Conservation (phyloP, 1,140 invertebrate genomes). For the Drosophila dunni region DNA sequence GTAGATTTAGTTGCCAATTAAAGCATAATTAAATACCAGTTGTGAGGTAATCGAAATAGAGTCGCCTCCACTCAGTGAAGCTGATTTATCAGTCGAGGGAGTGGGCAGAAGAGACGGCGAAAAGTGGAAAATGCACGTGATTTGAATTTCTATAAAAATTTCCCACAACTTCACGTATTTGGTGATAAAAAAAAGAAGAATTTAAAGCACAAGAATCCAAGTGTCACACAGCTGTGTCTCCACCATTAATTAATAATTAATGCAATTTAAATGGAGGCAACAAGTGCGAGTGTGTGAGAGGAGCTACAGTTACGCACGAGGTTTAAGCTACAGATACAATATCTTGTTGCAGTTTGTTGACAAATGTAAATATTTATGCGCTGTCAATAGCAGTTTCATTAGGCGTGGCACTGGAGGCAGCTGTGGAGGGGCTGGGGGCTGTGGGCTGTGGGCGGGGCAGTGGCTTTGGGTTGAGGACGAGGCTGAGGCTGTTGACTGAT, state of each 20-base stretch:
- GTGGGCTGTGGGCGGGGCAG: background rate
- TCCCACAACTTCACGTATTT: background rate
- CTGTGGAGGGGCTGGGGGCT: background rate
- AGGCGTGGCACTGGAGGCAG: background rate
- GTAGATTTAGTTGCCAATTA: no score
- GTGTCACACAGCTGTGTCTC: background rate
- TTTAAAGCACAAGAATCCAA: background rate
- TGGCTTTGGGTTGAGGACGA: background rate
- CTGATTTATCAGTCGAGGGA: no score
- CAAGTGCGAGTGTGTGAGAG: background rate
- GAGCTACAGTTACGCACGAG: slow-evolving; percentile 8
- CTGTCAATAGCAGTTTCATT: slow-evolving; percentile 39
- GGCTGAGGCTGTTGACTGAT: slow-evolving; percentile 30
- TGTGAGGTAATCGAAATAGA: no score
- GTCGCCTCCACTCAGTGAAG: no score
- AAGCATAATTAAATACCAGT: no score
- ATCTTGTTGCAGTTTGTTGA: slow-evolving; percentile 22
- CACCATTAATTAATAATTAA: slow-evolving; percentile 30
- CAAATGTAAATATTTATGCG: slow-evolving; percentile 46
- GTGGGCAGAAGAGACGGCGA: background rate
- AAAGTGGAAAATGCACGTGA: slow-evolving; percentile 22
- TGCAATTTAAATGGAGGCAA: slow-evolving; percentile 8
- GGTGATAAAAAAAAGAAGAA: slow-evolving; percentile 10
- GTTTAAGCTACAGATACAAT: slow-evolving; percentile 28
- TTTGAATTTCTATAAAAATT: slow-evolving; percentile 16